Conservation (phyloP, 2,797 vertebrate genomes). For the Notoglanidium macrostoma region DNA sequence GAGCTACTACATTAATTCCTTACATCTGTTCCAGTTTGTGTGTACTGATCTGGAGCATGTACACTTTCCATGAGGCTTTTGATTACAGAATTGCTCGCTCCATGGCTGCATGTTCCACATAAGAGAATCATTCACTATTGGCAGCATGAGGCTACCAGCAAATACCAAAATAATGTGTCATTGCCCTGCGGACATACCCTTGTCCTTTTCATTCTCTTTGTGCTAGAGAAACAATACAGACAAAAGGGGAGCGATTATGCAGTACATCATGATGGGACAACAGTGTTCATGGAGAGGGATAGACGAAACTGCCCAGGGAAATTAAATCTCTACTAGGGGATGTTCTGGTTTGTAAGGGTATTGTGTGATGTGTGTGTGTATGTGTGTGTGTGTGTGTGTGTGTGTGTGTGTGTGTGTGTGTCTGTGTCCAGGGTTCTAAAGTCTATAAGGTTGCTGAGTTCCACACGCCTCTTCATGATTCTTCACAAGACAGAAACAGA, state of each 20-base stretch:
- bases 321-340: constrained; percentile 73
- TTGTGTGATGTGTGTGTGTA: constrained; percentile 51
- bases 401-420: constrained; percentile 34
- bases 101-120: constrained; percentile 55
- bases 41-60: constrained; percentile 53
- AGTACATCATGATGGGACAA: constrained; percentile 76
- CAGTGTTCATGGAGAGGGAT: constrained; percentile 73
- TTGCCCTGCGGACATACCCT: constrained; percentile 65
- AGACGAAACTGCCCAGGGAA: constrained; percentile 72
- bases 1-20: constrained; percentile 48
- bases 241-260: constrained; percentile 72
- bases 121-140: constrained; percentile 64
- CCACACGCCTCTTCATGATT: constrained; percentile 14
- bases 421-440: background rate
- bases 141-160: constrained; percentile 73
- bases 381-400: constrained; percentile 39
- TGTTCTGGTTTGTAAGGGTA: constrained; percentile 67
- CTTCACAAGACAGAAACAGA: constrained; percentile 14
- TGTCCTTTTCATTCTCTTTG: constrained; percentile 64
- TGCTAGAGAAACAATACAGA: constrained; percentile 67
- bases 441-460: constrained; percentile 30
- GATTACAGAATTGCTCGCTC: constrained; percentile 61
- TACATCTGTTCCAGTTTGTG: constrained; percentile 58
- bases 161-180: constrained; percentile 66
- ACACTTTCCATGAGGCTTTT: constrained; percentile 60